These are phyloP conservation scores for Coracias cyanogaster DNA, from an alignment of 2,797 vertebrate species.

Conservation along the genomic window DNA sequence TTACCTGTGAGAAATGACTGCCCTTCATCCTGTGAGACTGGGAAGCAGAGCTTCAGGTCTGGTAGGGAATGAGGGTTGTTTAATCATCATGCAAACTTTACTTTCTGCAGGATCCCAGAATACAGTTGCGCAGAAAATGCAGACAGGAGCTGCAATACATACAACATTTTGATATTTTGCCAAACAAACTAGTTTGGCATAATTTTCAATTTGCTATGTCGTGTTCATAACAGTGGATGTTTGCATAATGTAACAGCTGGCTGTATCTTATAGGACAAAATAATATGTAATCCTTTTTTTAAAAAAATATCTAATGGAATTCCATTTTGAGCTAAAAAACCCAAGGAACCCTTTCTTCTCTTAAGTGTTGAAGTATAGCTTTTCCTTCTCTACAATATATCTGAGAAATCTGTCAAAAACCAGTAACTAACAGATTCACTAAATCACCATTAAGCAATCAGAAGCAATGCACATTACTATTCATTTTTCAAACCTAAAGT, in stretches of 20 bases:
- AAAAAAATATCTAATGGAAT: neutral
- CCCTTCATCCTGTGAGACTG: neutral
- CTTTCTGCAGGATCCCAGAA: neutral
- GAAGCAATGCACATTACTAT: neutral
- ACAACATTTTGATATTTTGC: neutral
- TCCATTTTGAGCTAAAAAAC: neutral
- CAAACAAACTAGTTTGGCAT: neutral
- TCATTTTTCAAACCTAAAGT: neutral
- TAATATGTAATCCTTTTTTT: neutral
- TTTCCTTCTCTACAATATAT: neutral
- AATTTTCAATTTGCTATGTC: neutral
- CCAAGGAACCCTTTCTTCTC: fast-evolving
- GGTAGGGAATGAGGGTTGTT: neutral
- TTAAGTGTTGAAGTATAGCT: neutral
- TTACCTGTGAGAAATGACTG: neutral
- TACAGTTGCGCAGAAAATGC: neutral
- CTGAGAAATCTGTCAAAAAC: neutral
- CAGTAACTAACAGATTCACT: neutral
- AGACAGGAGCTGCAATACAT: neutral
- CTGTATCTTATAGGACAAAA: neutral
- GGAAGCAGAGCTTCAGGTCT: neutral
- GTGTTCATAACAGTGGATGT: neutral
- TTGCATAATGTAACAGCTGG: neutral
- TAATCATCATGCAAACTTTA: neutral
- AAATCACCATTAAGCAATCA: neutral